Evolutionary conservation across 2,888 invertebrate genomes (phyloP).

Genomic region (Hypomecis punctinalis): DNA sequence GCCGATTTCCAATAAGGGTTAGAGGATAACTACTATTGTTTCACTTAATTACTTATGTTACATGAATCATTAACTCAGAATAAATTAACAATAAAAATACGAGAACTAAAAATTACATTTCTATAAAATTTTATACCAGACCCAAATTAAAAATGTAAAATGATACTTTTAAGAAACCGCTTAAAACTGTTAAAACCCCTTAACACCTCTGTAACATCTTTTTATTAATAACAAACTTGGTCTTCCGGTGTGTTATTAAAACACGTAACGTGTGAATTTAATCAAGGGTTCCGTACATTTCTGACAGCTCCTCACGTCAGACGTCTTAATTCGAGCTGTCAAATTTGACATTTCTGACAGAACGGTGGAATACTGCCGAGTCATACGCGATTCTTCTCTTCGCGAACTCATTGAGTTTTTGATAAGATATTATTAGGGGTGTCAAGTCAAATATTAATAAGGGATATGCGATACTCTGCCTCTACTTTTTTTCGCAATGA

Average conservation of each 20-base stretch:
- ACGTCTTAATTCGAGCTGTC: constrained; percentile 75
- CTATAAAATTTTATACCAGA: too few species aligned
- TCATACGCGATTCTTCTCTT: constrained; percentile 69
- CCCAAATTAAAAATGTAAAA: background rate
- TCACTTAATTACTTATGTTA: too few species aligned
- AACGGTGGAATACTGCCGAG: constrained; percentile 57
- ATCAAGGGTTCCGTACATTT: constrained; percentile 70
- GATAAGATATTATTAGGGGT: constrained; percentile 75
- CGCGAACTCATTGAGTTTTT: constrained; percentile 64
- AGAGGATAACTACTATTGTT: too few species aligned
- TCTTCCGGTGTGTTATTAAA: constrained; percentile 73
- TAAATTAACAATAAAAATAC: too few species aligned
- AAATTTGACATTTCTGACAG: constrained; percentile 70
- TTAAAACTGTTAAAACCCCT: constrained; percentile 18
- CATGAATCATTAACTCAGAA: too few species aligned
- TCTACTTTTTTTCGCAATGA: constrained; percentile 46
- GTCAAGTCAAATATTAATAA: constrained; percentile 71
- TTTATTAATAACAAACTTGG: constrained; percentile 41
- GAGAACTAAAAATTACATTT: too few species aligned
- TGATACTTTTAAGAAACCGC: background rate
- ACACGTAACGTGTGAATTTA: constrained; percentile 72
- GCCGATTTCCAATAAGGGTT: too few species aligned
- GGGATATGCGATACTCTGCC: constrained; percentile 35
- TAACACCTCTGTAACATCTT: constrained; percentile 16
- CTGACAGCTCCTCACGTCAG: constrained; percentile 62